Percentiles rank a stretch among this genome's conserved stretches.
These are phyloP conservation scores for Hedya salicella DNA, from an alignment of 2,888 invertebrate species.

Conservation along the genomic window DNA sequence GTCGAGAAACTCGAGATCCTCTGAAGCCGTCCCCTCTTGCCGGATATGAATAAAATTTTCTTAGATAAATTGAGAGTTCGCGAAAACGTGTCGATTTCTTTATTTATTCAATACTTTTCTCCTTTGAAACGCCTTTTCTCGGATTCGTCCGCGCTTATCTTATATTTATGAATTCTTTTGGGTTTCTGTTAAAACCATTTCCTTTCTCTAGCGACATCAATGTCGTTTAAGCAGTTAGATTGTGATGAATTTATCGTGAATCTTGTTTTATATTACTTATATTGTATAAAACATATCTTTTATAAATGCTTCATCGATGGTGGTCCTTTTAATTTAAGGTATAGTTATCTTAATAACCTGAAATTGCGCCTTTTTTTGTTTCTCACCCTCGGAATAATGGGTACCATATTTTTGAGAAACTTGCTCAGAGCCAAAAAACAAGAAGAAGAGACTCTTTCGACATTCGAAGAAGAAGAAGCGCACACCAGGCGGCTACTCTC, in stretches of 20 bases:
- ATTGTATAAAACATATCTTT: too few relatives aligned
- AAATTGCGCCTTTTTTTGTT: too few relatives aligned
- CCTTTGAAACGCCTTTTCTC: slow-evolving; percentile 72
- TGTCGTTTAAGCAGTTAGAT: slow-evolving; percentile 38
- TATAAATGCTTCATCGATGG: too few relatives aligned
- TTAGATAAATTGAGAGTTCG: slow-evolving; percentile 80
- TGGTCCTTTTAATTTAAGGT: too few relatives aligned
- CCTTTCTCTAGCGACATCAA: slow-evolving; percentile 58
- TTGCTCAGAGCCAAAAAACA: too few relatives aligned
- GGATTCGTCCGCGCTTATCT: slow-evolving; percentile 73
- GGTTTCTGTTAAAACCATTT: slow-evolving; percentile 65
- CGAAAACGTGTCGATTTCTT: slow-evolving; percentile 82
- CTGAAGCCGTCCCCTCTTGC: slow-evolving; percentile 70
- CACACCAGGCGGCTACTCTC: too few relatives aligned
- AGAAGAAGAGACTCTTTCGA: too few relatives aligned
- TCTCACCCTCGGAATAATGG: too few relatives aligned
- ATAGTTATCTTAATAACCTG: too few relatives aligned
- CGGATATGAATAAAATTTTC: slow-evolving; percentile 80
- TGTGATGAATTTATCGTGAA: slow-evolving; percentile 25
- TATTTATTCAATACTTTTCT: slow-evolving; percentile 81
- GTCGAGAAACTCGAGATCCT: slow-evolving; percentile 59
- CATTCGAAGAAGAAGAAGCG: too few relatives aligned
- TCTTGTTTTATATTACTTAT: slow-evolving; percentile 7
- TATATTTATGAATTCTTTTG: slow-evolving; percentile 75
- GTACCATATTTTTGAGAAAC: too few relatives aligned